Evolutionary conservation across 2,797 vertebrate species (phyloP).

Genomic region (Platalea minor): DNA sequence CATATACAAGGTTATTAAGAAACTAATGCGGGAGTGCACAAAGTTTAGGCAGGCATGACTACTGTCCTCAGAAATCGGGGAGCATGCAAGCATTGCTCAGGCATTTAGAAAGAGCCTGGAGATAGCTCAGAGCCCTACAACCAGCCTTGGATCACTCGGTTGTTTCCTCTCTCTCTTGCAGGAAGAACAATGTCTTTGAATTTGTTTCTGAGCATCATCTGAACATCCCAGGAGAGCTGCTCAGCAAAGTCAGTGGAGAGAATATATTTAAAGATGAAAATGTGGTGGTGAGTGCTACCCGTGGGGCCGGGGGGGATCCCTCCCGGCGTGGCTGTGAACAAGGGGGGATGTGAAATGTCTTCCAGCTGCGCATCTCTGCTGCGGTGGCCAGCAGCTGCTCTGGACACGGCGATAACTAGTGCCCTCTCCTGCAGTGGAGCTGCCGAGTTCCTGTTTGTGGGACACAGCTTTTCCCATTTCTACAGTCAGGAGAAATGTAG

Average conservation of each 20-base stretch:
- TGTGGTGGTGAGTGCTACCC: constrained; percentile 66
- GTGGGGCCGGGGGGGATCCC: not conserved
- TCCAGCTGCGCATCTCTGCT: not conserved
- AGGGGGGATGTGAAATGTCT: not conserved
- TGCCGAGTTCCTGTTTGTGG: rapidly evolving
- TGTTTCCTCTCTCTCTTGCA: constrained; percentile 1
- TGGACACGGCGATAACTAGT: rapidly evolving
- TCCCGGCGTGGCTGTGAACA: rapidly evolving
- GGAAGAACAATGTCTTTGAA: constrained; percentile 80
- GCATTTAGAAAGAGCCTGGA: not conserved
- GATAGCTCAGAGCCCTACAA: not conserved
- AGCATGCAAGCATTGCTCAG: too few species aligned
- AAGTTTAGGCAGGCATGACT: not conserved
- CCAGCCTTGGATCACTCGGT: rapidly evolving
- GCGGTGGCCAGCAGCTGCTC: not conserved
- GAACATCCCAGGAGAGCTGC: constrained; percentile 80
- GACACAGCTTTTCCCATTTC: not conserved
- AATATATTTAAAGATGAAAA: constrained; percentile 81
- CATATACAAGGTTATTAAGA: not conserved
- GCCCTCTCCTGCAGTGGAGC: not conserved
- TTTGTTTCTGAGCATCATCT: constrained; percentile 79
- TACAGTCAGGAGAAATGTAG: not conserved
- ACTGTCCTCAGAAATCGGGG: not conserved
- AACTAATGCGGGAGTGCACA: not conserved
- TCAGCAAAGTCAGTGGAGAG: constrained; percentile 79